Evolutionary conservation across 2,888 invertebrate genomes (phyloP).

Genomic region (Zeuzera pyrina): DNA sequence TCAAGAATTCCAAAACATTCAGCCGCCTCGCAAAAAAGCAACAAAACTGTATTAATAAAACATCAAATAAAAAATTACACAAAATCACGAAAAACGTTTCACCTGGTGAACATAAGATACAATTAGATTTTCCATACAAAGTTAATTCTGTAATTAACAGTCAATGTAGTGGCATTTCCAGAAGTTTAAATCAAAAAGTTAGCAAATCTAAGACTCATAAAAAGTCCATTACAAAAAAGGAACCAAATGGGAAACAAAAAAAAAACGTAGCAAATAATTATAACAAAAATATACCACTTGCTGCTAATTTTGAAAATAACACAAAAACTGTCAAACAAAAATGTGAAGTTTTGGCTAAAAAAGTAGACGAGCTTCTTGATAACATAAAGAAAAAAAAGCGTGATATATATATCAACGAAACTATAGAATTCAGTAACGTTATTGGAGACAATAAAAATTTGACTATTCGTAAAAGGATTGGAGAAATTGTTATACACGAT

Average conservation of each 20-base stretch:
- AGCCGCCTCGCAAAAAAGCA: no score
- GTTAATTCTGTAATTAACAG: not conserved
- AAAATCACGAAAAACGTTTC: no score
- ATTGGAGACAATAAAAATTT: constrained; percentile 16
- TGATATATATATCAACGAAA: constrained; percentile 18
- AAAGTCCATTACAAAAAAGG: constrained; percentile 7
- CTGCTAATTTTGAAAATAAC: constrained; percentile 20
- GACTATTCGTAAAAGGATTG: constrained; percentile 16
- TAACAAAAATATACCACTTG: constrained; percentile 4
- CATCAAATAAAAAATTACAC: no score
- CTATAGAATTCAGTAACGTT: constrained; percentile 15
- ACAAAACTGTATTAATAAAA: no score
- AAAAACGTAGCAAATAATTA: constrained; percentile 1
- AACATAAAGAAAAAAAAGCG: constrained; percentile 12
- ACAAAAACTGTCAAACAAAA: constrained; percentile 21
- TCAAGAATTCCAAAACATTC: no score
- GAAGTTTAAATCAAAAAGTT: not conserved
- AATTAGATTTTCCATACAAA: no score
- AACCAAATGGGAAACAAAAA: constrained; percentile 7
- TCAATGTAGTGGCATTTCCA: not conserved
- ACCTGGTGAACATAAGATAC: no score
- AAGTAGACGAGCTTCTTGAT: constrained; percentile 14
- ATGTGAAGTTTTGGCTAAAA: constrained; percentile 19
- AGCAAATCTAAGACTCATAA: not conserved
- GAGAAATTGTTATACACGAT: constrained; percentile 21